Evolutionary conservation across 2,797 vertebrate species (phyloP).

Genomic region (Chelon labrosus): DNA sequence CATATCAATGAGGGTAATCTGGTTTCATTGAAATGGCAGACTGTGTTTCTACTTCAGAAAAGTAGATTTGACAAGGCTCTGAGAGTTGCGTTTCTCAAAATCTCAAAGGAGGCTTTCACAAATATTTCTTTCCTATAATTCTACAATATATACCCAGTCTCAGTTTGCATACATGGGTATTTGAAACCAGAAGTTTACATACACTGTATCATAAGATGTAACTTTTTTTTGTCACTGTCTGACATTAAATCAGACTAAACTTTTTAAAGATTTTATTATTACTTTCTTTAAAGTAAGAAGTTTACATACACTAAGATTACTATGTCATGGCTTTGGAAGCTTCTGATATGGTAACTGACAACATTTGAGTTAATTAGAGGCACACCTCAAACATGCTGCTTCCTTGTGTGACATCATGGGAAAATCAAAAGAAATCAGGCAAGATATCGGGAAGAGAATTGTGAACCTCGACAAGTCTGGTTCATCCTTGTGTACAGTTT

Average conservation of each 20-base stretch:
- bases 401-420: not conserved
- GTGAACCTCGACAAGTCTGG: too few species aligned
- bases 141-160: too few species aligned
- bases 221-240: too few species aligned
- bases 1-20: not conserved
- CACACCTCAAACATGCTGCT: not conserved
- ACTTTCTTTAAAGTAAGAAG: not conserved
- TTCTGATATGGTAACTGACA: not conserved
- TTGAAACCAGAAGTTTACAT: too few species aligned
- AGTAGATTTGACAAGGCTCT: slow-evolving; percentile 19
- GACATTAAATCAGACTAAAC: too few species aligned
- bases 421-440: not conserved
- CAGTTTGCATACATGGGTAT: too few species aligned
- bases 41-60: slow-evolving; percentile 13
- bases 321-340: not conserved
- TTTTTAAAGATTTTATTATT: too few species aligned
- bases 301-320: not conserved
- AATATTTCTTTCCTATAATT: slow-evolving; percentile 1
- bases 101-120: slow-evolving; percentile 14
- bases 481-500: too few species aligned
- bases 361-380: slow-evolving; percentile 1
- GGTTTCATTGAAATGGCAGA: slow-evolving; percentile 11
- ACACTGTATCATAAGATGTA: too few species aligned
- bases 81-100: too few species aligned
- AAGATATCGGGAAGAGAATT: too few species aligned